phyloP scores from a whole-genome alignment of 2,888 invertebrate genomes.

The Zaprionus bogoriensis region DNA sequence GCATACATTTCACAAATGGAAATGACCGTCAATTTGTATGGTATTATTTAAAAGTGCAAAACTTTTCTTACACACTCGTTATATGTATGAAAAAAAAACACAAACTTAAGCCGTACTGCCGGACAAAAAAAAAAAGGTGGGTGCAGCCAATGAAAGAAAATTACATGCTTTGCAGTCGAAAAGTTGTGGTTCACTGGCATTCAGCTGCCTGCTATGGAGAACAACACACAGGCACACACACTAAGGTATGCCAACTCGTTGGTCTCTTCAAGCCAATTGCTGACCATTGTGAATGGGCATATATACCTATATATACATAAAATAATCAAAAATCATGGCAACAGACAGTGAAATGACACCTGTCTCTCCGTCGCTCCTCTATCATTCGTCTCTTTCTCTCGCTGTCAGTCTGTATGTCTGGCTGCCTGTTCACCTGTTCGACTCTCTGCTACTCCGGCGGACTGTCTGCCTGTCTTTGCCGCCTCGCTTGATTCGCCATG shows the following conservation, averaged over 20 bases:
- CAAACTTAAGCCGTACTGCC: constrained; percentile 53
- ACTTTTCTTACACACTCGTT: constrained; percentile 51
- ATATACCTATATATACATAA: constrained; percentile 6
- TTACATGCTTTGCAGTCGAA: constrained; percentile 29
- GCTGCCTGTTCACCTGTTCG: constrained; percentile 13
- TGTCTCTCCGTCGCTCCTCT: constrained; percentile 50
- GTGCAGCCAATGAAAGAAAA: constrained; percentile 17
- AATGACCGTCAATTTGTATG: constrained; percentile 69
- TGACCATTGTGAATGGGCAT: constrained; percentile 35
- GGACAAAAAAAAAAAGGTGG: neutral
- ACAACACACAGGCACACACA: neutral
- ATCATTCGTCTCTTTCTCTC: constrained; percentile 10
- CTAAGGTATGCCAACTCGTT: constrained; percentile 30
- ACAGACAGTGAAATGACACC: constrained; percentile 68
- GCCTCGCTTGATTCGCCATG: constrained; percentile 62
- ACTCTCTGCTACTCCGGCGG: neutral
- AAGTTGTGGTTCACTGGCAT: constrained; percentile 30
- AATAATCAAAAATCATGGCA: constrained; percentile 62
- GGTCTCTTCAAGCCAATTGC: constrained; percentile 41
- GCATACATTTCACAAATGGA: constrained; percentile 57
- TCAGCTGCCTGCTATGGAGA: constrained; percentile 28
- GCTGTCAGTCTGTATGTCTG: constrained; percentile 25
- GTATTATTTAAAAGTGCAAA: constrained; percentile 66
- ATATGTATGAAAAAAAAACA: constrained; percentile 32
- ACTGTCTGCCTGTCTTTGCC: constrained; percentile 6